These are phyloP conservation scores for Heptranchias perlo DNA, from an alignment of 2,113 vertebrate species.

Conservation along the genomic window DNA sequence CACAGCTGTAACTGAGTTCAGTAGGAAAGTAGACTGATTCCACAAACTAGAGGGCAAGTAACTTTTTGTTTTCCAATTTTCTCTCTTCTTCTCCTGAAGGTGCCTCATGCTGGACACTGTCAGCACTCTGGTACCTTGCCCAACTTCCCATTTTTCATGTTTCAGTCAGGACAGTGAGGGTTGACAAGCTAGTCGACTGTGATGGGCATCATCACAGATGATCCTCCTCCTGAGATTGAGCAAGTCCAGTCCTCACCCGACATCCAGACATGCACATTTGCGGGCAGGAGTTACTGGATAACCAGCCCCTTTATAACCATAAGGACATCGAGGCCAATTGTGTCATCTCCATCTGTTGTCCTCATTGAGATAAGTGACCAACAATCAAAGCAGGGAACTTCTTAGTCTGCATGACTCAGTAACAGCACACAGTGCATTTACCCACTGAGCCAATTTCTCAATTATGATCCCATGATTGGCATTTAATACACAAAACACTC, in stretches of 20 bases:
- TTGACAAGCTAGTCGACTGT: background rate
- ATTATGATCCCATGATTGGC: too few species aligned
- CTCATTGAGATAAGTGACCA: background rate
- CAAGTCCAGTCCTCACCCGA: background rate
- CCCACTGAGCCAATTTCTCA: too few species aligned
- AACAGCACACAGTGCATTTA: too few species aligned
- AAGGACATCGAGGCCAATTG: background rate
- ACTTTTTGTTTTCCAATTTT: background rate
- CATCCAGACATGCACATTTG: background rate
- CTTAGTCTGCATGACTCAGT: too few species aligned
- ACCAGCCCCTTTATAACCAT: background rate
- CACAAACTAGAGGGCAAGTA: background rate
- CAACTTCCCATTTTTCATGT: background rate
- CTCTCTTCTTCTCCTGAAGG: background rate
- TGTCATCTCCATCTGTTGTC: background rate
- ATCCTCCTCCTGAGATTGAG: background rate
- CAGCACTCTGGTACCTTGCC: background rate
- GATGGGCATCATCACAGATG: background rate
- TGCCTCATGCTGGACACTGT: background rate
- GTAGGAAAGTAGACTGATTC: background rate
- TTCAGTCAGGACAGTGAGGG: background rate
- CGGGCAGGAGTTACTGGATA: background rate
- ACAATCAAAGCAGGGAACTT: too few species aligned
- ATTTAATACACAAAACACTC: too few species aligned
- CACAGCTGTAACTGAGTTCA: background rate